Evolutionary conservation across 2,888 invertebrate species (phyloP), one percentile per base, ranked within the genome.

Genomic region (Drosophila stalkeri): DNA sequence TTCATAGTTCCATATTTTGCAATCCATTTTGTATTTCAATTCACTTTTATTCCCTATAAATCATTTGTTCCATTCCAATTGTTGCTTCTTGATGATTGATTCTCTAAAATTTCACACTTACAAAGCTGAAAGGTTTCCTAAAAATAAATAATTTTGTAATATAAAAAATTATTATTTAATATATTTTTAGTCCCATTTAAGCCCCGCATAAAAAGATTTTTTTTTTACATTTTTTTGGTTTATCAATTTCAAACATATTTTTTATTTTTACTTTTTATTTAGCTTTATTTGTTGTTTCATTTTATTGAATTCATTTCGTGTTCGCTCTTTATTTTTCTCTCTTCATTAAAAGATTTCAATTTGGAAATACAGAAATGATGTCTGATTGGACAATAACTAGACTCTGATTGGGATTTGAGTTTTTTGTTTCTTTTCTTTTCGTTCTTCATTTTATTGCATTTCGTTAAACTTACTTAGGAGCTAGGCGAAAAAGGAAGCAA

Each of bases 241-340:
- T 52, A 14, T 68, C 56, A 77, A 72, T 80, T 80, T 80, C 74
- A 85, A 87, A 86, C 86, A 77, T 84, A 82, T 77, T 80, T 72
- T 76, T 82, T 73, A 80, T 78, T 77, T 81, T 77, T 27, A n/a
- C 7, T 55, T 55, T 55, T 18, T 72, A 67, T 72, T 76, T 33
- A 18, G 59, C 31, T 52, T 66, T 41, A 54, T 64, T 41, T 65
- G 11, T 55, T 60, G 64, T 68, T 49, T 49, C 16, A 20, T 31
- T 63, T 43, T 56, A 33, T 57, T 57, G 56, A 31, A 43, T 63
- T 69, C 69, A 37, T 20, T 61, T 55, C 35, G 37, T 44, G 18
- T 27, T 49, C 31, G n/a, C 11, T 11, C 18, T n/a, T 1, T 31
- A 31, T 18, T n/a, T 51, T 11, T 12, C 49, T 12, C 49, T 31